Evolutionary conservation across 2,113 vertebrate species (phyloP), one percentile per base, ranked within the genome.

Genomic region (Oxyruncus cristatus): DNA sequence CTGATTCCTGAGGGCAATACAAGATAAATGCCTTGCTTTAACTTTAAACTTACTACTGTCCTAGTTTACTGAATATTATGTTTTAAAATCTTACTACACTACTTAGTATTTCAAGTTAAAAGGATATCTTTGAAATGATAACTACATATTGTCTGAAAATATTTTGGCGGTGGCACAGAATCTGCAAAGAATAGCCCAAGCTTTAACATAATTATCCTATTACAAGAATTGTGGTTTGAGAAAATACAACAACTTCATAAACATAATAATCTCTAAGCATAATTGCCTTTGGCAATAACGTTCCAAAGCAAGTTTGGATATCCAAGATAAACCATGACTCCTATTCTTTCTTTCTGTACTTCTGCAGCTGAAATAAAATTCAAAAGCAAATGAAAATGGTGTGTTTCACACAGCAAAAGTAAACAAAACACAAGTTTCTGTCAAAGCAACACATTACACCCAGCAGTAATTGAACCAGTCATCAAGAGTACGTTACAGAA

Each of bases 181-280:
- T 91, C 87, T 95, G 80, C 61, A 94, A 91, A 95, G 68, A 95
- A 89, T 6, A 85, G 91, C 39, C 62, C 73, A 72, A 95, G 44
- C n/a, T 91, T 92, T 93, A 95, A 92, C 52, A 85, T 93, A 92
- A 95, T 97, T 95, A 92, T 63, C 47, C 89, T 95, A 82, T 91
- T 89, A 96, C 91, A 96, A 96, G 93, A 78, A 85, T n/a, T 95
- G 89, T 92, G 96, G 94, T 91, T 95, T 94, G 70, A 92, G 84
- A 95, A 96, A 95, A 94, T 81, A 89, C 73, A 95, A 94, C 87
- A 65, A 56, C 76, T 91, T 96, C n/a, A 26, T 95, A 94, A 96
- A 91, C 73, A 95, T 52, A 72, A 92, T 89, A 92, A 95, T 92
- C 89, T 78, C 94, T 75, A 89, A 75, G 80, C 3, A 6, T 89